Conservation (phyloP, 2,888 invertebrate species). For the Hypolimnas misippus region DNA sequence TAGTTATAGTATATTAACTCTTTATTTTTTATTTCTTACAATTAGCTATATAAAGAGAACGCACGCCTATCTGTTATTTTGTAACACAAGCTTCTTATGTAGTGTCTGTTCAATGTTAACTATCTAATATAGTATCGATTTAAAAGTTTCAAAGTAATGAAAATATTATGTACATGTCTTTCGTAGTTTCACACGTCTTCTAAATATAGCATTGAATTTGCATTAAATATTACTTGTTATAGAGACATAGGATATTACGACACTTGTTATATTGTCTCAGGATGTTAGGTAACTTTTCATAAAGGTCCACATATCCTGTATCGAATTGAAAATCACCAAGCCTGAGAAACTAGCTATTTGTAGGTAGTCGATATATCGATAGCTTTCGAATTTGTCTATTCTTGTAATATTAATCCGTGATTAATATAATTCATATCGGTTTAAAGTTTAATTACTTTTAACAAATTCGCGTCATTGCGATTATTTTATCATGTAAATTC, state of each 20-base stretch:
- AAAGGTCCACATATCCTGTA: constrained; percentile 45
- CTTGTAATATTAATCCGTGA: too few relatives aligned
- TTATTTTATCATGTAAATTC: constrained; percentile 5
- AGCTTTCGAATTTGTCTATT: constrained; percentile 16
- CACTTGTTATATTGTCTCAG: constrained; percentile 42
- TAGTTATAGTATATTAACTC: too few relatives aligned
- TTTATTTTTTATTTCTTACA: too few relatives aligned
- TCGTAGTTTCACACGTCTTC: background rate
- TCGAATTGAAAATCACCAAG: constrained; percentile 37
- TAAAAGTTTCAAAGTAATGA: too few relatives aligned
- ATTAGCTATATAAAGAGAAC: too few relatives aligned
- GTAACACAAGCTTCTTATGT: too few relatives aligned
- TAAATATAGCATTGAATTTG: constrained; percentile 6
- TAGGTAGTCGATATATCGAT: constrained; percentile 17
- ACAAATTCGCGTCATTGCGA: background rate
- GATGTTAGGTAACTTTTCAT: constrained; percentile 46
- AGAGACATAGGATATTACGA: constrained; percentile 41
- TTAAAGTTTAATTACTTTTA: background rate
- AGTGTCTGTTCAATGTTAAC: too few relatives aligned
- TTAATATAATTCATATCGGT: too few relatives aligned
- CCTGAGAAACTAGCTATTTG: constrained; percentile 32
- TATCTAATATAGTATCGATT: too few relatives aligned
- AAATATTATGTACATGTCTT: constrained; percentile 1
- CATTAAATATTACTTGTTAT: constrained; percentile 26
- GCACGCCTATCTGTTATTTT: too few relatives aligned